Percentiles rank a stretch among this genome's conserved stretches.
phyloP scores from a whole-genome alignment of 2,888 invertebrate species.

The Thymelicus sylvestris region DNA sequence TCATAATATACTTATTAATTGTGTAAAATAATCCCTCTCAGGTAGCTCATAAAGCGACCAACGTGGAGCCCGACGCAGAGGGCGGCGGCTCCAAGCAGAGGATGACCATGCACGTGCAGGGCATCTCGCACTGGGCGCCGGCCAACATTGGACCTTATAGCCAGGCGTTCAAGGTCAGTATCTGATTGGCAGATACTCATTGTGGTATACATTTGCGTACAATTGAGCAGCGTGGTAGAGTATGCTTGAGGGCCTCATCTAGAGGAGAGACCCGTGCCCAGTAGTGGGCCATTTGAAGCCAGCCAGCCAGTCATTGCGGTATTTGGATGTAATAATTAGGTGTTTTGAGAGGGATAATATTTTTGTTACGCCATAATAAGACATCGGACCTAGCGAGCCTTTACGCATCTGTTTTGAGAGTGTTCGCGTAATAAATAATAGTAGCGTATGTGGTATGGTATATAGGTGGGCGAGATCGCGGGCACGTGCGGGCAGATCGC shows the following conservation, averaged over 20 bases:
- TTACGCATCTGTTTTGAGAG: no score
- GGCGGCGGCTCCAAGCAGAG: constrained; percentile 74
- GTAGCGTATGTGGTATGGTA: constrained; percentile 33
- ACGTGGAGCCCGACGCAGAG: constrained; percentile 58
- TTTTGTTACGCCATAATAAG: not conserved
- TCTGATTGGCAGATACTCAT: not conserved
- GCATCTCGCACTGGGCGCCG: constrained; percentile 99
- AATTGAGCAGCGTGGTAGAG: no score
- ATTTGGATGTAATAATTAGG: no score
- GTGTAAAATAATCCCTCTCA: constrained; percentile 40
- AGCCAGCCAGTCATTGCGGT: no score
- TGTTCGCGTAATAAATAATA: no score
- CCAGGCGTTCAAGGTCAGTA: constrained; percentile 91
- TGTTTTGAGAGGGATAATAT: not conserved
- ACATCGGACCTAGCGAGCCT: no score
- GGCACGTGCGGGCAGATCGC: constrained; percentile 97
- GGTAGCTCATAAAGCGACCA: constrained; percentile 72
- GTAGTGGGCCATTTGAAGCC: no score
- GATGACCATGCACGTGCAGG: constrained; percentile 96
- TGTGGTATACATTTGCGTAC: no score
- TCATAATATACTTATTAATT: no score
- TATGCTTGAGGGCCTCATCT: no score
- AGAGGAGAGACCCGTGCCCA: no score
- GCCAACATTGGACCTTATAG: constrained; percentile 98
- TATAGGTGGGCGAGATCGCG: constrained; percentile 91